A percentile compares a stretch with the other conserved stretches of the same genome.
Conservation (phyloP, 2,888 invertebrate species). For the Chrysomela aeneicollis region DNA sequence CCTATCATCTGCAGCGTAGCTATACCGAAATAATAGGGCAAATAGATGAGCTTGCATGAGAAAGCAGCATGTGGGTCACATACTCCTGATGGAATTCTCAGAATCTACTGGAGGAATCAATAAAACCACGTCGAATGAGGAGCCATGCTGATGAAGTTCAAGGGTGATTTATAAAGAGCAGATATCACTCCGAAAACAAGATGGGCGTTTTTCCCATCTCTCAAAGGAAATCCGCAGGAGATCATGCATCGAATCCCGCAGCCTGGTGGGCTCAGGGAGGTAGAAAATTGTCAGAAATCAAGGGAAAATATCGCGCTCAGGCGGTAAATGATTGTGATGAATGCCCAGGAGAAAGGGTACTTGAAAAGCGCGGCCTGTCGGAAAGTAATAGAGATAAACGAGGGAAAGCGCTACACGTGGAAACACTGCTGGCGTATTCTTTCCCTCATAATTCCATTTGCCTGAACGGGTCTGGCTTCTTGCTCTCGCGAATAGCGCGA, state of each 20-base stretch:
- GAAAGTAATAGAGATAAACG: constrained; percentile 23
- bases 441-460: constrained; percentile 21
- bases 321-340: constrained; percentile 50
- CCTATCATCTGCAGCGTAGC: too few species aligned
- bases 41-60: too few species aligned
- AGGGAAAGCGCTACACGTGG: constrained; percentile 18
- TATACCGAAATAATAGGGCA: too few species aligned
- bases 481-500: background rate
- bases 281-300: constrained; percentile 45
- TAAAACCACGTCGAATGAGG: too few species aligned
- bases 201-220: background rate
- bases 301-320: constrained; percentile 47
- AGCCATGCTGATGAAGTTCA: too few species aligned
- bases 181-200: too few species aligned
- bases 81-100: too few species aligned
- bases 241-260: constrained; percentile 8
- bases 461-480: constrained; percentile 10
- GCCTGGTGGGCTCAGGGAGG: constrained; percentile 18
- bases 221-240: constrained; percentile 12
- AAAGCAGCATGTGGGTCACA: too few species aligned
- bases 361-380: background rate
- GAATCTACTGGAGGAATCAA: too few species aligned
- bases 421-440: constrained; percentile 17
- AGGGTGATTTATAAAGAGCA: too few species aligned
- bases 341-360: constrained; percentile 38